These are phyloP conservation scores for Onychomys torridus DNA, from an alignment of 2,797 vertebrate genomes.

Conservation along the genomic window DNA sequence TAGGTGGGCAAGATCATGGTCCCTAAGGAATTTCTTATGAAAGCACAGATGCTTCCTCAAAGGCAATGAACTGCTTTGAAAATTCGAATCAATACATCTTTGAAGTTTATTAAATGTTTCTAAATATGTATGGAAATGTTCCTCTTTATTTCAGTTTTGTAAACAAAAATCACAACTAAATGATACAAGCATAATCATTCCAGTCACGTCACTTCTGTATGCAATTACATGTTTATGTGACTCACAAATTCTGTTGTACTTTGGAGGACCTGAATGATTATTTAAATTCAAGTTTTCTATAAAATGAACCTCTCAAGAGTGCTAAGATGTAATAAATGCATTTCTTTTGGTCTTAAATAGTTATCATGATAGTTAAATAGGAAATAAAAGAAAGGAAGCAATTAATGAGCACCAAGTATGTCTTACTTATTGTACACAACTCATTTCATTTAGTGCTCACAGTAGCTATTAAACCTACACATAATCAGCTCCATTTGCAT, in stretches of 20 bases:
- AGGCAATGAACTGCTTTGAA: not conserved
- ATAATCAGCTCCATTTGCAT: not conserved
- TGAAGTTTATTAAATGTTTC: not conserved
- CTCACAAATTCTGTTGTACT: slow-evolving; percentile 5
- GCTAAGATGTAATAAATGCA: not conserved
- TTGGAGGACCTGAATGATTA: not conserved
- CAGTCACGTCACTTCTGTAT: not conserved
- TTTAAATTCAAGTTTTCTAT: not conserved
- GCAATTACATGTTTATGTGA: not conserved
- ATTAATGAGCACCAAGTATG: not conserved
- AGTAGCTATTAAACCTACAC: not conserved
- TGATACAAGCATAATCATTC: not conserved
- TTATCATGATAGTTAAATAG: not conserved
- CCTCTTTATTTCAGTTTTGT: not conserved
- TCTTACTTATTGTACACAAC: not conserved
- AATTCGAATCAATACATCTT: not conserved
- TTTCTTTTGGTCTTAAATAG: not conserved
- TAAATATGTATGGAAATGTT: not conserved
- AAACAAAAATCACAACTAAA: not conserved
- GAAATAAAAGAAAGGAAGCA: slow-evolving; percentile 1
- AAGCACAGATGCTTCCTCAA: not conserved
- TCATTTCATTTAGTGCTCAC: not conserved
- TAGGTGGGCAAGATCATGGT: not conserved
- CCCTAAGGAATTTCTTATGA: not conserved
- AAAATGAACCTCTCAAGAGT: not conserved